Evolutionary conservation across 2,888 invertebrate genomes (phyloP).

Genomic region (Nemapogon koenigi): DNA sequence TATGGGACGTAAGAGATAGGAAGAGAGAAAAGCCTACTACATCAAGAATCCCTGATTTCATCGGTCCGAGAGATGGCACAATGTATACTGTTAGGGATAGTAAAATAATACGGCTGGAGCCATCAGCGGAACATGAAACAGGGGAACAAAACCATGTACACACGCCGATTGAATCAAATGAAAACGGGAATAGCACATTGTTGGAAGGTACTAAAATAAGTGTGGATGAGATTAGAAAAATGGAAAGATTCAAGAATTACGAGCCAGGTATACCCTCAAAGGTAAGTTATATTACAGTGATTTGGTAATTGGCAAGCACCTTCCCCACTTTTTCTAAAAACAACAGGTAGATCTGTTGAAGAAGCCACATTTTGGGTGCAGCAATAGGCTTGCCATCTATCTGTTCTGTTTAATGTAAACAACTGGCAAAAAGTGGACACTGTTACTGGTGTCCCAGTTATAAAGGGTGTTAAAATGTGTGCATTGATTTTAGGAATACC

Average conservation of each 20-base stretch:
- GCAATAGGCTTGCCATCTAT: no score
- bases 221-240: slow-evolving; percentile 56
- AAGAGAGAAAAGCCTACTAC: not conserved
- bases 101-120: slow-evolving; percentile 51
- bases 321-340: no score
- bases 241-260: slow-evolving; percentile 61
- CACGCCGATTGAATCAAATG: slow-evolving; percentile 41
- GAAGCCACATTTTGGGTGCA: no score
- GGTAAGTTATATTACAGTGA: slow-evolving; percentile 24
- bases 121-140: slow-evolving; percentile 17
- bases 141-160: slow-evolving; percentile 28
- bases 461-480: no score
- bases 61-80: slow-evolving; percentile 38
- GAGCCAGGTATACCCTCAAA: slow-evolving; percentile 57
- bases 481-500: no score
- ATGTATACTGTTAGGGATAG: slow-evolving; percentile 59
- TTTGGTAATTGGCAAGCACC: no score
- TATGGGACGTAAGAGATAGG: slow-evolving; percentile 45
- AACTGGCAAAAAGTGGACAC: no score
- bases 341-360: no score
- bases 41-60: no score
- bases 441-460: no score
- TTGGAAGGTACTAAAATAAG: slow-evolving; percentile 54
- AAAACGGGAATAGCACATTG: slow-evolving; percentile 38
- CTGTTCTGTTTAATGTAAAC: no score